Conservation (phyloP, 2,797 vertebrate genomes). For the Lophius americanus region DNA sequence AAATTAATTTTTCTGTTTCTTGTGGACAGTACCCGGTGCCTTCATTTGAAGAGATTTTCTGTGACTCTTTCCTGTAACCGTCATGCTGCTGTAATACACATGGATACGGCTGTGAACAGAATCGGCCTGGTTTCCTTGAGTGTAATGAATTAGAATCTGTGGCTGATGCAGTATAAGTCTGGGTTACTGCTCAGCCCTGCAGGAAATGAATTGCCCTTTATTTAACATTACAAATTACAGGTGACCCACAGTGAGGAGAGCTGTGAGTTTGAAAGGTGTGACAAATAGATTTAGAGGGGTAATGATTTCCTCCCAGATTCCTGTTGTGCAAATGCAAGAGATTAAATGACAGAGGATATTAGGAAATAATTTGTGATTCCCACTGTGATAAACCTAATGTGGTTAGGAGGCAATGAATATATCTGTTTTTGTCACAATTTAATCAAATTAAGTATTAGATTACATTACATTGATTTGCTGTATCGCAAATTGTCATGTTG, state of each 20-base stretch:
- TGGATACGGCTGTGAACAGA: conserved; percentile 37
- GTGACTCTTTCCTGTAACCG: conserved; percentile 26
- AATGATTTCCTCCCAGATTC: conserved; percentile 72
- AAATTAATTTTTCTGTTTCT: conserved; percentile 14
- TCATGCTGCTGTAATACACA: conserved; percentile 48
- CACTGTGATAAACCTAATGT: conserved; percentile 72
- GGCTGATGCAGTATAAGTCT: conserved; percentile 69
- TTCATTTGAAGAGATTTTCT: conserved; percentile 22
- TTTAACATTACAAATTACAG: conserved; percentile 84
- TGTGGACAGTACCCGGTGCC: conserved; percentile 7
- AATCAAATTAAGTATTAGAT: conserved; percentile 68
- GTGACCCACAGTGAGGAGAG: conserved; percentile 70
- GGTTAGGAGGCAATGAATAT: conserved; percentile 76
- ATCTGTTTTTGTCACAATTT: conserved; percentile 70
- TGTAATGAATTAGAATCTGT: conserved; percentile 76
- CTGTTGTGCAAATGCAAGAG: conserved; percentile 75
- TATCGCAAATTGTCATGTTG: conserved; percentile 68
- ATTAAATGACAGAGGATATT: conserved; percentile 79
- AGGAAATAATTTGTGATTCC: conserved; percentile 76
- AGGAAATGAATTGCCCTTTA: conserved; percentile 84
- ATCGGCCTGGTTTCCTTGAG: conserved; percentile 32
- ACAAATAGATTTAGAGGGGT: conserved; percentile 78
- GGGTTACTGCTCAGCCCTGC: conserved; percentile 65
- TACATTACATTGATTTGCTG: conserved; percentile 71
- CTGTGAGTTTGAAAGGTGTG: conserved; percentile 71